Conservation (phyloP, 1,140 invertebrate genomes). For the Drosophila ohnishii region DNA sequence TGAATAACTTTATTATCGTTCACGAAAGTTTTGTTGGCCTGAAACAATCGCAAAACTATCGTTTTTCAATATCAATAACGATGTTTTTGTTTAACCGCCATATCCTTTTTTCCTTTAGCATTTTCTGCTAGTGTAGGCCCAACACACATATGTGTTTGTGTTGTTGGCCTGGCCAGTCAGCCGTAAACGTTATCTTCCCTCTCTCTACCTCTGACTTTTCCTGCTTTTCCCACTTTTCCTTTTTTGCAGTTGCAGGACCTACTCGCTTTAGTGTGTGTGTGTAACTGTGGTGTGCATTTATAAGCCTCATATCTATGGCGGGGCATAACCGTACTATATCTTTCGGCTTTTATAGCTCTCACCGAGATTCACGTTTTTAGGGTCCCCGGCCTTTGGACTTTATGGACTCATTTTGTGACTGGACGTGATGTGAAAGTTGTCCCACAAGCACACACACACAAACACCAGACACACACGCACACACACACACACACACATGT, state of each 20-base stretch:
- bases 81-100: too few species aligned
- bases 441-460: constrained; percentile 9
- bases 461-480: constrained; percentile 9
- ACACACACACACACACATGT: background rate
- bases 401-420: constrained; percentile 68
- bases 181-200: constrained; percentile 70
- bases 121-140: constrained; percentile 38
- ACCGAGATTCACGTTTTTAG: constrained; percentile 71
- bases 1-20: too few species aligned
- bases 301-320: constrained; percentile 35
- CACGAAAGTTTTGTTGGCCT: too few species aligned
- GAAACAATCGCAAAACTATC: too few species aligned
- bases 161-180: constrained; percentile 56
- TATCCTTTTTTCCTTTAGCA: too few species aligned
- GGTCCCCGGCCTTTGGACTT: constrained; percentile 64
- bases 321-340: constrained; percentile 47
- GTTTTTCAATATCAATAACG: too few species aligned
- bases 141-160: constrained; percentile 9
- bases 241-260: constrained; percentile 15
- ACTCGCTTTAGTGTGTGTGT: background rate
- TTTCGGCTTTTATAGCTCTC: constrained; percentile 64
- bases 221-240: constrained; percentile 4
- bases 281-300: constrained; percentile 2
- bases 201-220: constrained; percentile 33
- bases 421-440: constrained; percentile 71